A percentile compares a stretch with the other conserved stretches of the same genome.
phyloP scores from a whole-genome alignment of 2,888 invertebrate species.

The Dioctria linearis region DNA sequence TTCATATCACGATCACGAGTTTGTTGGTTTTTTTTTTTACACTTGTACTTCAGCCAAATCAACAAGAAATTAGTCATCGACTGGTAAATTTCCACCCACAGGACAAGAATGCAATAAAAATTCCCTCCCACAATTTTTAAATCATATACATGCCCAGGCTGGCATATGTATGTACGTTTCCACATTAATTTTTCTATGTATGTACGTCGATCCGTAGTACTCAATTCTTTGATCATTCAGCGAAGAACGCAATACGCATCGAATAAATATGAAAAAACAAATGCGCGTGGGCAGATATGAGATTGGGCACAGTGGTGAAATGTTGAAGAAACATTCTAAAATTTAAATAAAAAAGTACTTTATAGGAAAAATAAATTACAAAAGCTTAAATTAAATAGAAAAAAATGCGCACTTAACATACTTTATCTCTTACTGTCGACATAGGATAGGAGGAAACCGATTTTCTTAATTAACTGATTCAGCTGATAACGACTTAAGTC shows the following conservation, averaged over 20 bases:
- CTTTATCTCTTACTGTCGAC: constrained; percentile 67
- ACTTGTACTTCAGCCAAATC: background rate
- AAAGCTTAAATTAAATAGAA: background rate
- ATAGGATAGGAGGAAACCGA: constrained; percentile 82
- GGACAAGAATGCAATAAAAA: background rate
- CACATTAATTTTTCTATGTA: too few species aligned
- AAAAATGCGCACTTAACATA: background rate
- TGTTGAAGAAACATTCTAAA: background rate
- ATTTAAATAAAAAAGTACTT: background rate
- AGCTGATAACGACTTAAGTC: constrained; percentile 74
- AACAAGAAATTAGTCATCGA: background rate
- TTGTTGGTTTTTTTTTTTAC: background rate
- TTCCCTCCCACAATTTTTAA: background rate
- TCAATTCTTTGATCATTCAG: background rate
- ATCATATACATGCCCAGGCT: background rate
- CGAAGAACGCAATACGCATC: background rate
- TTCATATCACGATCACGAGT: background rate
- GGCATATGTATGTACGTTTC: too few species aligned
- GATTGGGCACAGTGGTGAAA: background rate
- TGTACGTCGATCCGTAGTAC: too few species aligned
- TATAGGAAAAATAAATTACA: background rate
- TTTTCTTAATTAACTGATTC: constrained; percentile 76
- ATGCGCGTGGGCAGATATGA: background rate
- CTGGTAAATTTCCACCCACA: background rate
- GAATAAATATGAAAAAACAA: background rate